Base-by-base conservation (phyloP, 1,140 invertebrate genomes). In the Bombus polaris region DNA sequence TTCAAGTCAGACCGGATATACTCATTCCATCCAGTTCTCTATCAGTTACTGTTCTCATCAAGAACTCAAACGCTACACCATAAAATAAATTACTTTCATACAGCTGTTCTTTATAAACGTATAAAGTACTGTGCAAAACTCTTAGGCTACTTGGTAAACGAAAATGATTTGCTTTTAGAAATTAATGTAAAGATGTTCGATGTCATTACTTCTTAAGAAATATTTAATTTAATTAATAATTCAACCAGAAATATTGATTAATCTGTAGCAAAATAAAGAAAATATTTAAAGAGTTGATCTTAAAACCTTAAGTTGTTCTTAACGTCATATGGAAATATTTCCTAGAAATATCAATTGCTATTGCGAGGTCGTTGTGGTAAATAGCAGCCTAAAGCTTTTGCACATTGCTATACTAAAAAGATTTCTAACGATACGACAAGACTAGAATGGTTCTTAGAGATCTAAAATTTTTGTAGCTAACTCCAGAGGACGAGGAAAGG, bases 401-500 rank as follows among this genome's bases (percentile, higher is more conserved):
- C 59, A n/a, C 28, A 1, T 5, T n/a, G 59, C 28, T 62, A 10
- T 13, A n/a, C 4, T 13, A 62, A 13, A 13, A 28, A 1, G 12
- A 13, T 62, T n/a, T 62, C 28, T n/a, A 62, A 62, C 59, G 28
- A n/a, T 13, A 5, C n/a, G 3, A n/a, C 28, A 13, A 62, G 59
- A 13, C 10, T 62, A n/a, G 59, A 5, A 62, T 8, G 10, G 10
- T 13, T 62, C 28, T 37, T 12, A 59, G n/a, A 59, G 12, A 32
- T 25, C 0, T 15, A 44, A 25, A 32, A n/a, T 80, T 28, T 74
- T 95, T 95, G 10, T 94, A 98, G 98, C 94, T 99, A 86, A 99
- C 98, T 22, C 97, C 98, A 32, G 98, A 99, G 95, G 98, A 99
- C 90, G 98, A 99, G 95, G 98, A 98, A 91, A 96, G 98, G 44